Base-by-base conservation (phyloP, 2,113 vertebrate species). In the Epinephelus lanceolatus region DNA sequence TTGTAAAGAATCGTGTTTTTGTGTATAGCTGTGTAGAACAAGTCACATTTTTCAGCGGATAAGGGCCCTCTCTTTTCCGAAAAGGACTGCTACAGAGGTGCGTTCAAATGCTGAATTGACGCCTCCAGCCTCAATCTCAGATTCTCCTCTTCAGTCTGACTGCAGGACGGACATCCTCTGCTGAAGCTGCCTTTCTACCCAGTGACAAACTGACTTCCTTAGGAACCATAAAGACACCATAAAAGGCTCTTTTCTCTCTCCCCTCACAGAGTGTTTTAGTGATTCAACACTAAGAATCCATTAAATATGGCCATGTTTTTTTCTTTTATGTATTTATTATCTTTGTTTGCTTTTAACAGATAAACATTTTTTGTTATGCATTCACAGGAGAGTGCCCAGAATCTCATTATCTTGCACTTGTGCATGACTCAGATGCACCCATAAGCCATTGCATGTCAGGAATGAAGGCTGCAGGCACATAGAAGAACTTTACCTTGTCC, bases 301-400 rank as follows among this genome's bases (percentile, higher is more conserved):
- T 82, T 56, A 66, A 87, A 63, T 83, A 75, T 72, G 78, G 45
- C 30, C 71, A 84, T 71, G 59, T 3, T 42, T 71, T 86, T 81
- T 9, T 37, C 6, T 37, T 37, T 37, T 37, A 71, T 87, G 56
- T 93, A 88, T 93, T 91, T 90, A 85, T 94, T 87, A 71, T 63
- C 19, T 82, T 83, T 77, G 67, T 86, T 93, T 77, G 80, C 59
- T 87, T 86, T 85, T 69, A 80, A 76, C 76, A 86, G 67, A 70
- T 78, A 73, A 47, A 65, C 42, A 6, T 30, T 66, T 72, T 80
- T 57, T 47, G 2, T 78, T 79, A 63, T 67, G 83, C 65, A 68
- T 86, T 91, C 86, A 88, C 83, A 84, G 70, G 87, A 84, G 85
- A 86, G 86, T 80, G 79, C 83, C 90, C 88, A 66, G 63, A 81